These are phyloP conservation scores for Hylyphantes graminicola DNA, from an alignment of 1,140 invertebrate genomes.

Conservation along the genomic window DNA sequence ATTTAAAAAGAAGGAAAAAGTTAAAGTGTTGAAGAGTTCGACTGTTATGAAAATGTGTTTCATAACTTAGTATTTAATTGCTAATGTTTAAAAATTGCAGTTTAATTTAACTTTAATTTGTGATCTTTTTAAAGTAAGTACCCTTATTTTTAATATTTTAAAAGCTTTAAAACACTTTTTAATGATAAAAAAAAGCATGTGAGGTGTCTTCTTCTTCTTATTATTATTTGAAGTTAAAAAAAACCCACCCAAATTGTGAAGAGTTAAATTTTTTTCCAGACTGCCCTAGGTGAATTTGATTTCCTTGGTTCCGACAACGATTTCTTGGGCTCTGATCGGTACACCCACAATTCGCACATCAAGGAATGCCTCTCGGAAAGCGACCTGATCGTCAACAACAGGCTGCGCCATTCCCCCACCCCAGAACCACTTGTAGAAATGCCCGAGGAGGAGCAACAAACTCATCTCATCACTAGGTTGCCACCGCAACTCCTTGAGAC, in stretches of 20 bases:
- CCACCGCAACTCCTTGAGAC: conserved; percentile 25
- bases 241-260: too few relatives aligned
- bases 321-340: conserved; percentile 21
- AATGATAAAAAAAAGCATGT: background rate
- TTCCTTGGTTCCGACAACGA: conserved; percentile 75
- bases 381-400: conserved; percentile 43
- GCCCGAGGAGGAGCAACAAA: conserved; percentile 75
- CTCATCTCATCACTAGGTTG: conserved; percentile 8
- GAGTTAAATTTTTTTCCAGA: conserved; percentile 78
- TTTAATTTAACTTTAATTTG: too few relatives aligned
- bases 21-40: too few relatives aligned
- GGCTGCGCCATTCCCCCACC: conserved; percentile 73
- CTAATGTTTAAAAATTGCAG: too few relatives aligned
- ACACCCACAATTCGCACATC: conserved; percentile 34
- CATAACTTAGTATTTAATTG: too few relatives aligned
- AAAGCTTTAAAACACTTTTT: too few relatives aligned
- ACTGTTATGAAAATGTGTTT: too few relatives aligned
- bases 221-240: too few relatives aligned
- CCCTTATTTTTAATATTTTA: background rate
- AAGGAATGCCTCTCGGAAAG: conserved; percentile 45
- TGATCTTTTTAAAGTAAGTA: background rate
- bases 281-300: conserved; percentile 86
- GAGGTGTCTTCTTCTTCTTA: background rate
- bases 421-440: conserved; percentile 83
- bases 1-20: too few relatives aligned